These are phyloP conservation scores for Dallia pectoralis DNA, from an alignment of 2,797 vertebrate species.

Conservation along the genomic window DNA sequence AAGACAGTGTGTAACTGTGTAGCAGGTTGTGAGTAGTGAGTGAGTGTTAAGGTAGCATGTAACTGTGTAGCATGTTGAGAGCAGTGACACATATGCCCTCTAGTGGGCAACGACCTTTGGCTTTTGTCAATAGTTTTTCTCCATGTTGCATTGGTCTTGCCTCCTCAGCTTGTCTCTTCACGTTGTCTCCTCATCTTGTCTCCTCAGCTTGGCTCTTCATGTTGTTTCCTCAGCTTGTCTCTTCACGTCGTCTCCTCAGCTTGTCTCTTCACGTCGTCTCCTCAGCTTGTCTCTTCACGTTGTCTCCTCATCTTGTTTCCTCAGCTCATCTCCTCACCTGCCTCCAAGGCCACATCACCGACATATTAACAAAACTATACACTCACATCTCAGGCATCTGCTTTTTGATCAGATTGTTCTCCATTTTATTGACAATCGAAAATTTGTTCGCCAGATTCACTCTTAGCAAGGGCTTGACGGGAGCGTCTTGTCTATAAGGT, in stretches of 20 bases:
- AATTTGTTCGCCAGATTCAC: not conserved
- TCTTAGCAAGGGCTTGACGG: not conserved
- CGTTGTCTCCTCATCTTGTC: not conserved
- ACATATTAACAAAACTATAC: too few species aligned
- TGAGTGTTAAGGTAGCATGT: not conserved
- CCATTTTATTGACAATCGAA: not conserved
- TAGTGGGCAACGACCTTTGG: not conserved
- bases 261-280: not conserved
- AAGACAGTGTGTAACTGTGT: not conserved
- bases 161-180: not conserved
- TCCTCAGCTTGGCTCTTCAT: not conserved
- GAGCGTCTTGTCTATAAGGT: not conserved
- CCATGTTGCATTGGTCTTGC: not conserved
- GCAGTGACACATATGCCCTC: slow-evolving; percentile 1
- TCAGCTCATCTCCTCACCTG: not conserved
- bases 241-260: not conserved
- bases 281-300: not conserved
- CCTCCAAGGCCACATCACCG: not conserved
- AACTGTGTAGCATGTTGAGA: not conserved
- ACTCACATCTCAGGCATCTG: not conserved
- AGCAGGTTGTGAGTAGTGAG: not conserved
- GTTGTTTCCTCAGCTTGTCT: not conserved
- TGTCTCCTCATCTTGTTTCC: not conserved
- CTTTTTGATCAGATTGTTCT: not conserved
- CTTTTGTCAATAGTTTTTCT: not conserved